Base-by-base conservation (phyloP, 2,888 invertebrate genomes). In the Rutpela maculata region DNA sequence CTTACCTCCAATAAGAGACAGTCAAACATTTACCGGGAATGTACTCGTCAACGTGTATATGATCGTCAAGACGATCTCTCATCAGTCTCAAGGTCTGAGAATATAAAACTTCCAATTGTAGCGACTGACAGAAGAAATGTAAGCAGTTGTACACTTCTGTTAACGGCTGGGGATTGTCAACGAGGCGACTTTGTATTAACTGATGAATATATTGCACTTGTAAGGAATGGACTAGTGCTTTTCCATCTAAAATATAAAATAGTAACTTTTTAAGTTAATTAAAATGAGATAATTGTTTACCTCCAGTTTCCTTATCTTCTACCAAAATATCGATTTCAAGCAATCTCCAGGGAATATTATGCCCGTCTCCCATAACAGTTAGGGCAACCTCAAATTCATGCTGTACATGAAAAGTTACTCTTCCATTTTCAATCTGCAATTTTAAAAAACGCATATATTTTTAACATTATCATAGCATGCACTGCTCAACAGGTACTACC, bases 351-450 rank as follows among this genome's bases (percentile, higher is more conserved):
- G 99, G 98, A 74, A 98, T 94, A 88, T 94, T 95, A 0, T 95
- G 94, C 5, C 95, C 96, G 90, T 99, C 99, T 1, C 99, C 99
- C 96, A 99, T 97, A 11, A 99, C 95, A 3, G 99, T 99, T 76
- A 99, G 91, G 0, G 98, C 96, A 12, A 98, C 98, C 89, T 97
- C 96, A 90, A 99, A 99, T 89, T 99, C 99, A 89, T 98, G 96
- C 80, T 98, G 97, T 0, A 99, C 97, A 82, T 95, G 93, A 89
- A 99, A 99, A 50, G 95, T 98, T 2, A 98, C 99, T 79, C 98
- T 92, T 0, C 99, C 99, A 90, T 97, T 95, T 88, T 97, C 98
- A 87, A 96, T 95, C 94, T 94, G 84, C 76, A 83, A 83, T 67
- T 11, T 38, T n/a, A 60, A 62, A 35, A 62, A 38, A 63, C 11